A percentile compares a stretch with the other conserved stretches of the same genome.
phyloP scores from a whole-genome alignment of 92 coral and sea anemone species.

The Palythoa grandiflora region DNA sequence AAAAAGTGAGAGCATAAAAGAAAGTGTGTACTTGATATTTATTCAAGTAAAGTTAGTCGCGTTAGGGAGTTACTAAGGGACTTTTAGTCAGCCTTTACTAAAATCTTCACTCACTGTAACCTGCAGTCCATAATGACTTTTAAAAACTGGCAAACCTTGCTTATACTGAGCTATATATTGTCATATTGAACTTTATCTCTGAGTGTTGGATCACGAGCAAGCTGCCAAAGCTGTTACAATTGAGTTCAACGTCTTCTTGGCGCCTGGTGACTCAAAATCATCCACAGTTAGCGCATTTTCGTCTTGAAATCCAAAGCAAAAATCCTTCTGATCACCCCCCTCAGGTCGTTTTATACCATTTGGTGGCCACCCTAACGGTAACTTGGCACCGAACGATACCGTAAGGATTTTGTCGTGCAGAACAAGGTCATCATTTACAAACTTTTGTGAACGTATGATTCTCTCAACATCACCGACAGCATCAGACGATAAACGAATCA shows the following conservation, averaged over 20 bases:
- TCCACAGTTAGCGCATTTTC: slow-evolving; percentile 49
- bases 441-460: slow-evolving; percentile 66
- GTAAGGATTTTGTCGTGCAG: slow-evolving; percentile 81
- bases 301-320: slow-evolving; percentile 65
- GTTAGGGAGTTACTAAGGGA: too few species aligned
- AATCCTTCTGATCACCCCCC: slow-evolving; percentile 64
- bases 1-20: too few species aligned
- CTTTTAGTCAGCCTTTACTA: too few species aligned
- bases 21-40: too few species aligned
- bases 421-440: slow-evolving; percentile 68
- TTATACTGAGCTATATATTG: too few species aligned
- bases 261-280: slow-evolving; percentile 61
- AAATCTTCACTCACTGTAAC: too few species aligned
- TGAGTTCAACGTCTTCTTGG: slow-evolving; percentile 68
- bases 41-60: too few species aligned
- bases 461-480: slow-evolving; percentile 63
- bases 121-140: too few species aligned
- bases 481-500: slow-evolving; percentile 83
- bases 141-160: too few species aligned
- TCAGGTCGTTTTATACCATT: slow-evolving; percentile 58
- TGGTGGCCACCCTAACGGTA: slow-evolving; percentile 87
- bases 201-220: not conserved
- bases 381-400: slow-evolving; percentile 77
- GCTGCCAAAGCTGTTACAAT: slow-evolving; percentile 83
- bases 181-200: not conserved